Base-by-base conservation (phyloP, 1,140 invertebrate genomes). In the Pogonomyrmex californicus region DNA sequence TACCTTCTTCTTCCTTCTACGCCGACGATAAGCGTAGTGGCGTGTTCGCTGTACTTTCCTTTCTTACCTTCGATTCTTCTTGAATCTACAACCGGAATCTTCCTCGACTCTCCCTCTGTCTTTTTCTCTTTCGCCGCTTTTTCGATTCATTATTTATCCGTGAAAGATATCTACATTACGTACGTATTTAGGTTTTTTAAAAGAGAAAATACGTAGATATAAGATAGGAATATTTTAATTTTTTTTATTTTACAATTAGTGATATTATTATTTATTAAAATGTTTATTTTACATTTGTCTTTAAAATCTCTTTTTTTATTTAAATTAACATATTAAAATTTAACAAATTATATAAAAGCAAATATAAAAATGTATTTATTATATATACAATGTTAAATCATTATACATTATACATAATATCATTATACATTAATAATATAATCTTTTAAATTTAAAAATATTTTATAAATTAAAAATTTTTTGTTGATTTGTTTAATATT, bases 1-100 rank as follows among this genome's bases (percentile, higher is more conserved):
- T 91, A 91, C 90, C 90, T 91, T 91, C 90, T 91, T 91, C 90
- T 91, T 91, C 90, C 88, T 90, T 79, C 89, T 83, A 82, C 49
- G 54, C 73, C n/a, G 79, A 79, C 89, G 86, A 90, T 90, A 87
- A 90, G 81, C 62, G 81, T 51, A 87, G 73, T 77, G n/a, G 88
- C 88, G 86, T 86, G 88, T 90, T 89, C 86, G 49, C 77, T 33
- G 62, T 87, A 87, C 79, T 76, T 60, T 73, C 58, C 58, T 83
- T 23, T 90, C 85, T 82, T 90, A 73, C 85, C 65, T 78, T 87
- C 71, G 77, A 77, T 71, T 68, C 78, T 77, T 58, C 60, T 60
- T 41, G 56, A 86, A 89, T 81, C 68, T 71, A 82, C 77, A 87
- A 77, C 62, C 66, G 56, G 76, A 86, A 85, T 85, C 58, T 58